Percentiles rank a stretch among this genome's conserved stretches.
These are phyloP conservation scores for Dufourea novaeangliae DNA, from an alignment of 1,140 invertebrate genomes.

Conservation along the genomic window DNA sequence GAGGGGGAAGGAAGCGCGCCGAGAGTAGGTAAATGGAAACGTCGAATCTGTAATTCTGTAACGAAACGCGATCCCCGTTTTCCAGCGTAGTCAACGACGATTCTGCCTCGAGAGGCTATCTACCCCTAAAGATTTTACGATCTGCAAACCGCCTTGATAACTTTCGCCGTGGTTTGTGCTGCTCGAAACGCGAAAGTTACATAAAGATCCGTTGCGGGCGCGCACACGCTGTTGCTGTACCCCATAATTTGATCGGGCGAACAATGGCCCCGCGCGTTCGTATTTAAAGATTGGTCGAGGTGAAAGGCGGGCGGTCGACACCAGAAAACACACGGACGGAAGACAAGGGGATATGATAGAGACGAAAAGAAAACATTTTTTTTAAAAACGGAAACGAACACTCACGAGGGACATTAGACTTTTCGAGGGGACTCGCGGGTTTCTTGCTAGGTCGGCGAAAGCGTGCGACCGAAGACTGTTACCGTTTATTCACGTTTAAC, in stretches of 20 bases:
- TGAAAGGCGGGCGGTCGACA: slow-evolving; percentile 23
- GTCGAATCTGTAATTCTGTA: no score
- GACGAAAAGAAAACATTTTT: no score
- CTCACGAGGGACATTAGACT: background rate
- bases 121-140: slow-evolving; percentile 34
- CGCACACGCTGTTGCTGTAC: no score
- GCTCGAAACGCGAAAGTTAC: slow-evolving; percentile 45
- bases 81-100: no score
- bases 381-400: no score
- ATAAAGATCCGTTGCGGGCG: slow-evolving; percentile 32
- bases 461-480: background rate
- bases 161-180: slow-evolving; percentile 17
- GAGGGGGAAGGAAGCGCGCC: no score
- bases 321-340: background rate
- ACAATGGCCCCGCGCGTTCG: slow-evolving; percentile 22
- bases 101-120: no score
- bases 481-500: slow-evolving; percentile 4
- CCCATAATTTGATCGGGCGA: slow-evolving; percentile 44
- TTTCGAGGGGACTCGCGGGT: background rate
- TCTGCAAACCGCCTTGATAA: slow-evolving; percentile 7
- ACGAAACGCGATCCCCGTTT: no score
- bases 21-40: no score
- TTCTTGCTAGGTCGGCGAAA: background rate
- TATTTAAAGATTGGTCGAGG: slow-evolving; percentile 12
- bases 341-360: background rate